Conservation (phyloP, 2,113 vertebrate species). For the Puma concolor region DNA sequence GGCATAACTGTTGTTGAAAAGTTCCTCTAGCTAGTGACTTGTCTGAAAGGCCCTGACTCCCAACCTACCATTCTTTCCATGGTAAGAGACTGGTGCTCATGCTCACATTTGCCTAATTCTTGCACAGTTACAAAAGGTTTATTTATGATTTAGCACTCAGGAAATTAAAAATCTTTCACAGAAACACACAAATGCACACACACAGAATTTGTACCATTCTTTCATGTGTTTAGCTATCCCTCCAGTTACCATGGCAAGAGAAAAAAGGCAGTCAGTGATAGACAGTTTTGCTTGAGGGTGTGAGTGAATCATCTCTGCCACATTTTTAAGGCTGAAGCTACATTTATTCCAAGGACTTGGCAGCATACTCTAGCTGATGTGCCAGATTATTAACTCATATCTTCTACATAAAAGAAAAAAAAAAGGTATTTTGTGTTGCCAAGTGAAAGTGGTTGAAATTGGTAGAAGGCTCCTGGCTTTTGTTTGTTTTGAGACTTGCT, state of each 20-base stretch:
- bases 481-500: constrained; percentile 58
- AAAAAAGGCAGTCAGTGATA: constrained; percentile 53
- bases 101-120: neutral
- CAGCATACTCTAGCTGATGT: neutral
- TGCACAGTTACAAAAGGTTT: neutral
- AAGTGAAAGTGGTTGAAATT: constrained; percentile 23
- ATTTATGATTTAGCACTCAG: neutral
- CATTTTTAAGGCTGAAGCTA: constrained; percentile 31
- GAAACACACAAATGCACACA: neutral
- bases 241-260: neutral
- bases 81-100: neutral
- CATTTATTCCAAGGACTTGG: constrained; percentile 66
- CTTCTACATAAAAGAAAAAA: constrained; percentile 19
- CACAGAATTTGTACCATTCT: neutral
- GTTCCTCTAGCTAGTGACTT: neutral
- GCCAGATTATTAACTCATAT: constrained; percentile 7
- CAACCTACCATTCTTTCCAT: neutral
- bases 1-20: neutral
- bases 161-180: neutral
- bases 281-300: constrained; percentile 42
- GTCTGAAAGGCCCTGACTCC: neutral
- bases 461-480: neutral
- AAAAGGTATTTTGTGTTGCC: neutral
- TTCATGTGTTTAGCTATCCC: constrained; percentile 16
- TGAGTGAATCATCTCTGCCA: constrained; percentile 40